Evolutionary conservation across 2,797 vertebrate genomes (phyloP).

Genomic region (Micropoecilia bifurca): DNA sequence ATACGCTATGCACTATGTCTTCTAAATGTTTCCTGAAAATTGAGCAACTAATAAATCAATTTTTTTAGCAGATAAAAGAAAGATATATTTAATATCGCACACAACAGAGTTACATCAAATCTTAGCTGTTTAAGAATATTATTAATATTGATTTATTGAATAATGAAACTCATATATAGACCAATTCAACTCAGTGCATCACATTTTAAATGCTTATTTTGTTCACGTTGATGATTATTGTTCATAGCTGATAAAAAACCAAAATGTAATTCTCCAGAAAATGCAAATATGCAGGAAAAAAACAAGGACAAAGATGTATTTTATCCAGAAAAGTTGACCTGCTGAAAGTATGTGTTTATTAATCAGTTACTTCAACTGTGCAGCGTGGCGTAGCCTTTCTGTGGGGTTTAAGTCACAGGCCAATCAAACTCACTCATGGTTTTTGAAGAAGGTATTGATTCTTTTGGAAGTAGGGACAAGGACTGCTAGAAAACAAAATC

Average conservation of each 20-base stretch:
- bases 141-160: neutral
- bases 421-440: neutral
- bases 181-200: neutral
- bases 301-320: neutral
- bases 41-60: neutral
- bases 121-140: neutral
- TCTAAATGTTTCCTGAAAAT: neutral
- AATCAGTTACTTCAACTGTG: neutral
- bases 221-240: neutral
- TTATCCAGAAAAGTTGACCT: neutral
- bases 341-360: neutral
- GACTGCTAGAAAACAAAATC: neutral
- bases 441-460: neutral
- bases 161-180: neutral
- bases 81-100: neutral
- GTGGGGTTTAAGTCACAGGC: neutral
- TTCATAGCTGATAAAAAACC: neutral
- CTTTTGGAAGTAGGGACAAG: neutral
- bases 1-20: neutral
- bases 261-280: neutral
- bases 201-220: neutral
- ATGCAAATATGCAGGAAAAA: neutral
- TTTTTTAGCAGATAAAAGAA: neutral
- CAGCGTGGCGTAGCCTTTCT: neutral
- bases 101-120: neutral